Base-by-base conservation (phyloP, 2,113 vertebrate species). In the Tauraco erythrolophus region DNA sequence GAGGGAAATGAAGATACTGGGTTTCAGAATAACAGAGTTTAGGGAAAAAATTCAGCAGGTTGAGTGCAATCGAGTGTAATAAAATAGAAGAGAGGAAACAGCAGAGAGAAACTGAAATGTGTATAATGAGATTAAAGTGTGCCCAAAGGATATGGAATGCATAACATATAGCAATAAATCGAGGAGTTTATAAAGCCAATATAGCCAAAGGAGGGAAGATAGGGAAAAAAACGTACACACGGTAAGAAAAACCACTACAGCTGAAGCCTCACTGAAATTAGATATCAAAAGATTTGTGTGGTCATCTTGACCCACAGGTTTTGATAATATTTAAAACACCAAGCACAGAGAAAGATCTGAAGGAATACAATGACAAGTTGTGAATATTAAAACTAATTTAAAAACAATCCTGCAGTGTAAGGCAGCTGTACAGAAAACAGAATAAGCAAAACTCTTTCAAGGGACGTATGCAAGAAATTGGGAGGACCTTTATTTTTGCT, bases 91-190 rank as follows among this genome's bases (percentile, higher is more conserved):
- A 92, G 60, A 79, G 62, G 71, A 92, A 97, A 92, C 37, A 86
- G 95, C 76, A 94, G 72, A 91, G 64, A 91, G 85, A 97, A 89
- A 81, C 43, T 64, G 90, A 96, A 97, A 94, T 0, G 9, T 61
- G 56, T 75, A 87, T 96, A 96, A 97, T 93, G 89, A 95, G 92
- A 97, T 94, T 97, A 94, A 97, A 95, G 72, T 61, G 80, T 91
- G 86, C 94, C 94, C 95, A 94, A 94, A 97, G 97, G 96, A 96
- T 64, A 71, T 13, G 28, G 83, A 96, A 94, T 91, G 60, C 60
- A 84, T 93, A 94, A 70, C 64, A 31, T 37, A 69, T 31, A 81
- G 86, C 76, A 89, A 75, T 81, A 87, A 92, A 96, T 39, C 0
- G 9, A 89, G 50, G 15, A 88, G n/a, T 82, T 81, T 90, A 25